phyloP scores from a whole-genome alignment of 2,113 vertebrate genomes.

The Gadus chalcogrammus region DNA sequence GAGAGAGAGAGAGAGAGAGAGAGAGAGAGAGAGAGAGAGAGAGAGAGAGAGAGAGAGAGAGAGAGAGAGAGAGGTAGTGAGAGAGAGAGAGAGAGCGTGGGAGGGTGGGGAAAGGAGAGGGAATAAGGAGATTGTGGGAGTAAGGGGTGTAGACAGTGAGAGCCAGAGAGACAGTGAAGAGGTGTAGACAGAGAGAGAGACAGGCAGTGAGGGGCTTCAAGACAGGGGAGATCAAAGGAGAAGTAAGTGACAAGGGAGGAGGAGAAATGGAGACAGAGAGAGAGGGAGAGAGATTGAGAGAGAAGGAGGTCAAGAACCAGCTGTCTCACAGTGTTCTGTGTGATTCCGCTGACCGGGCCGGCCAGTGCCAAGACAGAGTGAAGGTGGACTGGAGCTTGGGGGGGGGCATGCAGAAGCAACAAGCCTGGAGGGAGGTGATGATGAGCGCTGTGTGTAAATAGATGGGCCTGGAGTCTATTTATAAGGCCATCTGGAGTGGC shows the following conservation, averaged over 20 bases:
- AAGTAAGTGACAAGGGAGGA: slow-evolving; percentile 1
- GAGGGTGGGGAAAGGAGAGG: background rate
- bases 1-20: background rate
- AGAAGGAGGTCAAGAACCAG: slow-evolving; percentile 20
- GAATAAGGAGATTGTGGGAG: background rate
- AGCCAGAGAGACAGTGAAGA: background rate
- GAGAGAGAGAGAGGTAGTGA: background rate
- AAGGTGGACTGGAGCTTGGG: slow-evolving; percentile 37
- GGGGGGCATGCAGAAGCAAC: background rate
- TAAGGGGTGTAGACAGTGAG: background rate
- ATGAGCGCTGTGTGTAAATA: slow-evolving; percentile 67
- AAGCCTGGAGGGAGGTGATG: slow-evolving; percentile 58
- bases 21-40: background rate
- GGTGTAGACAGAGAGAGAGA: background rate
- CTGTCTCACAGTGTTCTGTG: slow-evolving; percentile 36
- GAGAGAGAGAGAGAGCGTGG: background rate
- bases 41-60: background rate
- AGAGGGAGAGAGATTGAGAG: slow-evolving; percentile 7
- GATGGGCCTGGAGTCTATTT: slow-evolving; percentile 70
- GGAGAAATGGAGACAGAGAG: background rate
- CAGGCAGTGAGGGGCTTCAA: too few species aligned
- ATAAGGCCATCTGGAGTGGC: slow-evolving; percentile 67
- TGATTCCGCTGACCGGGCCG: slow-evolving; percentile 36
- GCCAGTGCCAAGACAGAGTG: slow-evolving; percentile 35
- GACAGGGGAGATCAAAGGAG: slow-evolving; percentile 1